Conservation (phyloP, 2,797 vertebrate genomes). For the Petrocephalus sullivani region DNA sequence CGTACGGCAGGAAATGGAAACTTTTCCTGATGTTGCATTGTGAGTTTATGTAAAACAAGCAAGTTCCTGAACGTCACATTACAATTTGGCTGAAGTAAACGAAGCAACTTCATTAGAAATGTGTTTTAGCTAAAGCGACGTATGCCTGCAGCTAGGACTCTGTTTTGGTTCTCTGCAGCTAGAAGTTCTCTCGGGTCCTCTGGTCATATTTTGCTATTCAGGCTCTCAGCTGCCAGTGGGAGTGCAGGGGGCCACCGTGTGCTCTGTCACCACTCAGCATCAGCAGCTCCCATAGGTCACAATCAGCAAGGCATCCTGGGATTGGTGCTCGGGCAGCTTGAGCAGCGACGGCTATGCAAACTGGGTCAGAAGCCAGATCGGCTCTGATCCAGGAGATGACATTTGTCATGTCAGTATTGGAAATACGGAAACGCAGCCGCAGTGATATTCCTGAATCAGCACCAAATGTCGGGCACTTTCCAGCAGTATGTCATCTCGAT, state of each 20-base stretch:
- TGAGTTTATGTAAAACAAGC: not conserved
- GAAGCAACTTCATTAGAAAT: not conserved
- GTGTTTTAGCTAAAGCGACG: not conserved
- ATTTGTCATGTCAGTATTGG: not conserved
- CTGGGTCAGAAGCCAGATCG: not conserved
- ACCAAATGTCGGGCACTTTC: not conserved
- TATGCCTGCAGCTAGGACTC: not conserved
- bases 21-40: not conserved
- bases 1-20: not conserved
- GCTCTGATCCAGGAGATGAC: not conserved
- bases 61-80: not conserved
- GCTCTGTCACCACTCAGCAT: too few relatives aligned
- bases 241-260: not conserved
- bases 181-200: not conserved
- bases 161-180: not conserved
- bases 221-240: not conserved
- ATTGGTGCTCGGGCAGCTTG: not conserved
- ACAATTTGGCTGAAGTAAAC: constrained; percentile 13
- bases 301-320: not conserved
- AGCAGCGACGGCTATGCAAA: not conserved
- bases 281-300: not conserved
- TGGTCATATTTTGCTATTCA: not conserved
- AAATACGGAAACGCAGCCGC: not conserved
- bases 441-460: constrained; percentile 11
- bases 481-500: not conserved